Evolutionary conservation across 2,797 vertebrate genomes (phyloP), one percentile per base, ranked within the genome.

Genomic region (Tapirus indicus): DNA sequence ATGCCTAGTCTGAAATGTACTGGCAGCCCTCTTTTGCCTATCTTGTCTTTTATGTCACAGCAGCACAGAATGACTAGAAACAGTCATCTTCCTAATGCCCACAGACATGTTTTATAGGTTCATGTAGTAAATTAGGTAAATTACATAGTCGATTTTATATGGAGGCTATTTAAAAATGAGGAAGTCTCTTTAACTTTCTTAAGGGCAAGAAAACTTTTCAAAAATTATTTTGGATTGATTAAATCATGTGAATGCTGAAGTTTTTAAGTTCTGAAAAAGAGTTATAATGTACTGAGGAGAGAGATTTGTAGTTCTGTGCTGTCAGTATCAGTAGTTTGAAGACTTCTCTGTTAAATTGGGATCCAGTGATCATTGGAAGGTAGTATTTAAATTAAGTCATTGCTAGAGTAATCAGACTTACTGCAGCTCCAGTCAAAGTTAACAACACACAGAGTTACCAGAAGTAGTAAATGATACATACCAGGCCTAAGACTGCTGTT

Each of bases 1-100:
- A 6, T 41, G 68, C 23, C n/a, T 8, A 11, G 47, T 38, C 62
- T 62, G 25, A 32, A 35, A 8, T 4, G 13, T 23, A n/a, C 13
- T 0, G 3, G 13, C 4, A 32, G 2, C 79, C 21, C 1, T 7
- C 2, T 2, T 7, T 9, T 3, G 6, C 56, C 64, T 16, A 2
- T 49, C 27, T 44, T 23, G 35, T 44, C 27, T 90, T 80, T 49
- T 27, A 0, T 58, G 27, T 88, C 54, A 11, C 27, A 3, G 2
- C 9, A n/a, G 35, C 71, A 13, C 14, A 25, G 56, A 83, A 44
- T 49, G 66, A 7, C 35, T 54, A 60, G 78, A 49, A 88, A 69
- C 32, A 11, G 25, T 44, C 13, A 1, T 47, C 66, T 88, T 29
- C 3, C 0, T 25, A 16, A 47, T 83, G 44, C 12, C 38, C 56